A percentile compares a stretch with the other conserved stretches of the same genome.
Evolutionary conservation across 2,888 invertebrate genomes (phyloP).

Genomic region (Cerastis rubricosa): DNA sequence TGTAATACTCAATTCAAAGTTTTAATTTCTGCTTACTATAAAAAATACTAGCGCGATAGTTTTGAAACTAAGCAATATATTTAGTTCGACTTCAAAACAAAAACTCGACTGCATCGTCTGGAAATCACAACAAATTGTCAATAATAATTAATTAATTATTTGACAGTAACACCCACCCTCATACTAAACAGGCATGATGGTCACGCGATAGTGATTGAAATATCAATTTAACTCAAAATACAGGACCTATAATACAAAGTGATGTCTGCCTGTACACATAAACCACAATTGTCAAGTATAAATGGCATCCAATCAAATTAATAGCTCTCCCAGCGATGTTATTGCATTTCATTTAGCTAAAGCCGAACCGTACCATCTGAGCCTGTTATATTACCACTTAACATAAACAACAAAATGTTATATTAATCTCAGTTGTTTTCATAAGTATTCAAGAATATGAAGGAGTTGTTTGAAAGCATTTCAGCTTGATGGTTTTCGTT

Average conservation of each 20-base stretch:
- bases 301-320: slow-evolving; percentile 73
- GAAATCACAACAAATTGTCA: not conserved
- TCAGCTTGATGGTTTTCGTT: slow-evolving; percentile 52
- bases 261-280: slow-evolving; percentile 17
- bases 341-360: slow-evolving; percentile 77
- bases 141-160: not conserved
- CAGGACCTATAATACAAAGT: slow-evolving; percentile 5
- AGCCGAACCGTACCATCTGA: slow-evolving; percentile 75
- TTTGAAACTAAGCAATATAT: not conserved
- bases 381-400: slow-evolving; percentile 64
- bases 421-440: slow-evolving; percentile 54
- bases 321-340: slow-evolving; percentile 78
- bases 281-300: slow-evolving; percentile 68
- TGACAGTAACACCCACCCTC: too few relatives aligned
- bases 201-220: not conserved
- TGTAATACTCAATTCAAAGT: not conserved
- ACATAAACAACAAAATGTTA: slow-evolving; percentile 52
- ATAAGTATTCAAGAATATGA: slow-evolving; percentile 57
- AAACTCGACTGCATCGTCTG: not conserved
- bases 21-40: not conserved
- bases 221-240: slow-evolving; percentile 21
- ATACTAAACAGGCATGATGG: not conserved
- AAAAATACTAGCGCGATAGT: not conserved
- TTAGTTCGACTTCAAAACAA: not conserved
- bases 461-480: slow-evolving; percentile 52